Evolutionary conservation across 2,113 vertebrate genomes (phyloP).

Genomic region (Antechinus flavipes): DNA sequence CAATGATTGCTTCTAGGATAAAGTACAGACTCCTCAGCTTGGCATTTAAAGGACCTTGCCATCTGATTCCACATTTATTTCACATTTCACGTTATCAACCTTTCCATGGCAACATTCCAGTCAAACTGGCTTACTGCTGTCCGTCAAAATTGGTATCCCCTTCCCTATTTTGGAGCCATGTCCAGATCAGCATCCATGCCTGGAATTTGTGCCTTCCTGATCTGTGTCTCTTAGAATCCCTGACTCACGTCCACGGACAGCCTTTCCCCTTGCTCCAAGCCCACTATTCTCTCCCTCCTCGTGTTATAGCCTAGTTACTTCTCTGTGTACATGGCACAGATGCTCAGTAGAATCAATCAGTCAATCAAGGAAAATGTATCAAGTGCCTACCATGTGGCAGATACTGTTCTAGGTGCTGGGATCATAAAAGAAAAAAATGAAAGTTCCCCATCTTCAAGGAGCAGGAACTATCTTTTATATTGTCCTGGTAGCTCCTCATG

Average conservation of each 20-base stretch:
- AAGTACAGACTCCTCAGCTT: background rate
- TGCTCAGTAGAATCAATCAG: background rate
- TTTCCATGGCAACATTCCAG: background rate
- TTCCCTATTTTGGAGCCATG: background rate
- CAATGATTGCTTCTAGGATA: background rate
- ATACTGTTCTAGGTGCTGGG: background rate
- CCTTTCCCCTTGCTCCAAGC: background rate
- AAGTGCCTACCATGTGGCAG: background rate
- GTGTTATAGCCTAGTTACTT: background rate
- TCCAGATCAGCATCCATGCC: too few species aligned
- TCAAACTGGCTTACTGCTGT: background rate
- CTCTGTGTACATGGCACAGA: too few species aligned
- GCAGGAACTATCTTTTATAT: background rate
- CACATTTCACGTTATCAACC: background rate
- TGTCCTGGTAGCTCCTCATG: background rate
- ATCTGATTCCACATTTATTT: background rate
- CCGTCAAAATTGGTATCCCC: background rate
- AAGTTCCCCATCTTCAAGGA: background rate
- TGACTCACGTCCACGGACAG: background rate
- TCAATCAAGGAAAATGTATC: background rate
- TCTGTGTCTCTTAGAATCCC: background rate
- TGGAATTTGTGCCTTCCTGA: background rate
- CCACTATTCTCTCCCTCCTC: background rate
- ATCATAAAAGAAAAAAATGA: background rate
- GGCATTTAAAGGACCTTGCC: background rate